Base-by-base conservation (phyloP, 92 coral and sea anemone genomes). In the Epizoanthus stellaris region DNA sequence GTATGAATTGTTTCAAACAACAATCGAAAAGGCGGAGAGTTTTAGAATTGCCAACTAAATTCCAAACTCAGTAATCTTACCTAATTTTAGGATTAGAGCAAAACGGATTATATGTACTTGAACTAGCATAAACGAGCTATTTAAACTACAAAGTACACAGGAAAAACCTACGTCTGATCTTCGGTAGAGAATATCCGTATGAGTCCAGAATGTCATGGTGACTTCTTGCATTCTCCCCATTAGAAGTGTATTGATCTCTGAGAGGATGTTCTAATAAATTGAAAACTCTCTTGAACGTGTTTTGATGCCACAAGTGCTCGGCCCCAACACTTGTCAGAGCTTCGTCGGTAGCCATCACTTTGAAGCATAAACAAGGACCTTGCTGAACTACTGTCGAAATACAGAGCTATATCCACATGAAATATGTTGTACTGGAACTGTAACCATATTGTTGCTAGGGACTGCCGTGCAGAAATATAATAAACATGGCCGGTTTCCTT, bases 201-300 rank as follows among this genome's bases (percentile, higher is more conserved):
- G 64, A 20, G 39, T 77, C 45, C 40, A 77, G 30, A 77, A 77
- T 61, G 5, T 77, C 57, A 4, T 77, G 70, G 42, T 77, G 58
- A 62, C 25, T 77, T 34, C 57, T 38, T 61, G 42, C 39, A 42
- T 14, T 65, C 43, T 40, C 6, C 6, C 40, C 82, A 39, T 61
- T 56, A 14, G 82, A 69, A 62, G 74, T 57, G 40, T 85, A 77
- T 38, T 21, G 19, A n/a, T 69, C 76, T 67, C 79, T 72, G 56
- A 73, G 73, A 25, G 89, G 77, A 72, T 89, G 87, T 17, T 94
- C 95, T 59, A 91, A 47, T 62, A 89, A 73, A 70, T 93, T 93
- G 59, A 79, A 87, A 70, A 93, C 88, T 67, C 95, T 85, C 67
- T 90, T 53, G 75, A 91, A 93, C 16, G 95, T 93, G 82, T 92